Conservation (phyloP, 2,888 invertebrate species). For the Macaria liturata region DNA sequence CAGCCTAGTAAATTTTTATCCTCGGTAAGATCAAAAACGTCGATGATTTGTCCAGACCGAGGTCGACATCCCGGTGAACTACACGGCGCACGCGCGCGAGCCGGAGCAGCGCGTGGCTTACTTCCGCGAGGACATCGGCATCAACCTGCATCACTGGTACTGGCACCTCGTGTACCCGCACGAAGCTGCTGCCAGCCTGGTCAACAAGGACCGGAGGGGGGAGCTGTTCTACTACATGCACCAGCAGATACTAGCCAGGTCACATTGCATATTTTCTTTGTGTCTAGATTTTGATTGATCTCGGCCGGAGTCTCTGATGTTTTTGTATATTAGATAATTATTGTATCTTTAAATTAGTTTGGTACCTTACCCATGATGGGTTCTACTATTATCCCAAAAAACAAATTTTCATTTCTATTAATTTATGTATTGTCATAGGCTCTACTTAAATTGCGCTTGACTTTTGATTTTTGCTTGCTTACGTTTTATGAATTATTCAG, state of each 20-base stretch:
- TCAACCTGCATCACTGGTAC: constrained; percentile 96
- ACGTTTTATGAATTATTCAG: too few relatives aligned
- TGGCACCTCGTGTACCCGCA: constrained; percentile 95
- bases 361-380: too few relatives aligned
- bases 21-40: too few relatives aligned
- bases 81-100: constrained; percentile 89
- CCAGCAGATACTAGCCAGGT: constrained; percentile 87
- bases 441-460: too few relatives aligned
- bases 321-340: too few relatives aligned
- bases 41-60: constrained; percentile 71
- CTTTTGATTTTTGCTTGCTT: too few relatives aligned
- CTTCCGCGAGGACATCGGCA: constrained; percentile 92
- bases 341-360: too few relatives aligned
- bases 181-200: constrained; percentile 84
- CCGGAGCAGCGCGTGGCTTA: constrained; percentile 92
- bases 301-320: too few relatives aligned
- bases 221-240: constrained; percentile 93
- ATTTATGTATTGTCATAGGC: too few relatives aligned
- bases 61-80: constrained; percentile 88
- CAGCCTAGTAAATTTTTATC: too few relatives aligned
- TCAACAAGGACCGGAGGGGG: constrained; percentile 88
- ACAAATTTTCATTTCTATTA: too few relatives aligned
- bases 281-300: background rate
- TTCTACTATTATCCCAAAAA: too few relatives aligned
- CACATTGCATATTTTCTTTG: background rate